A percentile compares a stretch with the other conserved stretches of the same genome.
These are phyloP conservation scores for Zenarchopterus dispar DNA, from an alignment of 2,797 vertebrate species.

Conservation along the genomic window DNA sequence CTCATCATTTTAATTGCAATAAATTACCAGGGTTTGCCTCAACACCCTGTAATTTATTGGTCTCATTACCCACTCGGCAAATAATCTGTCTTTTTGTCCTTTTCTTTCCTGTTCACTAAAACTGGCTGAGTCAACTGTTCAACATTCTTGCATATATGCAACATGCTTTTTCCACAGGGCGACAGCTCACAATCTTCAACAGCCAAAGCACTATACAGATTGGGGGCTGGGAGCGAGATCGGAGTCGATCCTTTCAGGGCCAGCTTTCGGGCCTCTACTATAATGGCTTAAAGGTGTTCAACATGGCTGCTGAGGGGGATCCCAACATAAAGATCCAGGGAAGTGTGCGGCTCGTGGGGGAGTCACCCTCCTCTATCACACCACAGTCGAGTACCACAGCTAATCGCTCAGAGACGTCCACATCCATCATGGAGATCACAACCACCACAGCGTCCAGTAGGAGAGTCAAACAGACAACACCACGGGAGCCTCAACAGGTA, in stretches of 20 bases:
- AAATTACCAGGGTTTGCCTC: constrained; percentile 90
- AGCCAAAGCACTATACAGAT: constrained; percentile 99
- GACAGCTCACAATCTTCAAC: constrained; percentile 99
- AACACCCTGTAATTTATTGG: constrained; percentile 96
- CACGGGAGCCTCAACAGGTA: constrained; percentile 92
- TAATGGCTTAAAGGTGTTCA: constrained; percentile 99
- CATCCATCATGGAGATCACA: constrained; percentile 94
- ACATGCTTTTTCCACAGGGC: constrained; percentile 94
- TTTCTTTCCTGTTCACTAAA: constrained; percentile 68
- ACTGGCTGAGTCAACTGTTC: constrained; percentile 83
- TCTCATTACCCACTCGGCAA: constrained; percentile 92
- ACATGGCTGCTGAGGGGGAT: constrained; percentile 98
- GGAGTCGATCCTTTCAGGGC: constrained; percentile 96
- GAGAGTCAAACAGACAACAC: constrained; percentile 90
- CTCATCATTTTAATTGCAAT: constrained; percentile 89
- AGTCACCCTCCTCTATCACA: constrained; percentile 94
- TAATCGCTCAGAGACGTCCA: constrained; percentile 95
- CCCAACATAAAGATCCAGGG: constrained; percentile 95
- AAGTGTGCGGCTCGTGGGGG: constrained; percentile 96
- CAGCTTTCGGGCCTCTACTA: constrained; percentile 99
- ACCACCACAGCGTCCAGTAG: constrained; percentile 91
- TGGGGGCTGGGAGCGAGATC: constrained; percentile 96
- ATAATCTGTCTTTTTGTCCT: constrained; percentile 86
- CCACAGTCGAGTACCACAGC: constrained; percentile 96
- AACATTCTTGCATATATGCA: constrained; percentile 94